A percentile compares a stretch with the other conserved stretches of the same genome.
phyloP scores from a whole-genome alignment of 1,140 invertebrate genomes.

The Hesperophylax magnus region DNA sequence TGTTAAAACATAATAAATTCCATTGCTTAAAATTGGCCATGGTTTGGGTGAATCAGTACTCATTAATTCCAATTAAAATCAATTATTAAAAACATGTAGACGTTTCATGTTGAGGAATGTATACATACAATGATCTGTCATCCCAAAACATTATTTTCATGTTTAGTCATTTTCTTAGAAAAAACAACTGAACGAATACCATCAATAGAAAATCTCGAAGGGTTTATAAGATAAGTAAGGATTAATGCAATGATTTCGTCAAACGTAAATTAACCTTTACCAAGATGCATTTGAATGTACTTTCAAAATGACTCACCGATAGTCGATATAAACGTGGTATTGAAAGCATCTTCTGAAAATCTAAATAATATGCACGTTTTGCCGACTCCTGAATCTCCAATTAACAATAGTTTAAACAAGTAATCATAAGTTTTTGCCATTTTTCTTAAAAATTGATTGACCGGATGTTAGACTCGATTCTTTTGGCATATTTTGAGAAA shows the following conservation, averaged over 20 bases:
- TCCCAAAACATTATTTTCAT: background rate
- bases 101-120: constrained; percentile 9
- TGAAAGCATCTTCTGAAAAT: constrained; percentile 99
- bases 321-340: constrained; percentile 98
- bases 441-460: constrained; percentile 67
- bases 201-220: too few species aligned
- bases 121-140: constrained; percentile 8
- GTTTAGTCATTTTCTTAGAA: too few species aligned
- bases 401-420: constrained; percentile 97
- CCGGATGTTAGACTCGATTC: constrained; percentile 46
- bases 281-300: constrained; percentile 30
- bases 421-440: constrained; percentile 98
- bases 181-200: too few species aligned
- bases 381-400: constrained; percentile 98
- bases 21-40: background rate
- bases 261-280: constrained; percentile 35
- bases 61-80: constrained; percentile 39
- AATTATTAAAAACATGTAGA: constrained; percentile 40
- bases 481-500: constrained; percentile 51
- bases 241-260: constrained; percentile 11
- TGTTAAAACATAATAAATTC: background rate
- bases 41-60: constrained; percentile 27
- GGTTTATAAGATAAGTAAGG: background rate
- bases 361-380: constrained; percentile 98
- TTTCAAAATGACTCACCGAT: constrained; percentile 79